These are phyloP conservation scores for Leguminivora glycinivorella DNA, from an alignment of 1,140 invertebrate species.

Conservation along the genomic window DNA sequence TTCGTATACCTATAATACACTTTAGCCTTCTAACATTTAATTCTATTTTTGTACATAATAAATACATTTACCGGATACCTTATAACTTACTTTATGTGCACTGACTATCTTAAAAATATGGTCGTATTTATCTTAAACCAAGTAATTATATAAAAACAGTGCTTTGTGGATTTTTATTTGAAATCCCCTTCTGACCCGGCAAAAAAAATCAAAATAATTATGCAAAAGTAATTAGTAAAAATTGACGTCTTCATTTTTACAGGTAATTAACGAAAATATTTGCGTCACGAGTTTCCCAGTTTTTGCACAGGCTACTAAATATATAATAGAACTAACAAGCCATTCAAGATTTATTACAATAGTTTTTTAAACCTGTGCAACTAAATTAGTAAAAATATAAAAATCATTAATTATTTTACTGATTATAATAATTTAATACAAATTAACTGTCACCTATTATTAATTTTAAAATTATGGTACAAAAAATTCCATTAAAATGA, in stretches of 20 bases:
- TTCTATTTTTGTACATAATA: too few species aligned
- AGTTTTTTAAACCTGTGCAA: not conserved
- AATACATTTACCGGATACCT: too few species aligned
- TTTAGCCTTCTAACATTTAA: too few species aligned
- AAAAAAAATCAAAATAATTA: slow-evolving; percentile 41
- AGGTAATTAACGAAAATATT: not conserved
- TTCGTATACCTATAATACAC: too few species aligned
- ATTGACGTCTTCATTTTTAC: not conserved
- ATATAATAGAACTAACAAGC: not conserved
- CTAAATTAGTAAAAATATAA: not conserved
- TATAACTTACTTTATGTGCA: too few species aligned
- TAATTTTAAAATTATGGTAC: not conserved
- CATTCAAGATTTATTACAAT: not conserved
- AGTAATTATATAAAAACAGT: too few species aligned
- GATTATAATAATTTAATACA: not conserved
- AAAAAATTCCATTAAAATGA: not conserved
- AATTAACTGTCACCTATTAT: not conserved
- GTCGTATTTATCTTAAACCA: too few species aligned
- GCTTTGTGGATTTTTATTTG: not conserved
- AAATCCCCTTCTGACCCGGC: not conserved
- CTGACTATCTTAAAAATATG: too few species aligned
- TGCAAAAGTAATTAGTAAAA: not conserved
- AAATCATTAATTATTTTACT: not conserved
- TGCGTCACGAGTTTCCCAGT: not conserved
- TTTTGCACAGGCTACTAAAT: not conserved